phyloP scores from a whole-genome alignment of 2,797 vertebrate species.

The Hemitrygon akajei region DNA sequence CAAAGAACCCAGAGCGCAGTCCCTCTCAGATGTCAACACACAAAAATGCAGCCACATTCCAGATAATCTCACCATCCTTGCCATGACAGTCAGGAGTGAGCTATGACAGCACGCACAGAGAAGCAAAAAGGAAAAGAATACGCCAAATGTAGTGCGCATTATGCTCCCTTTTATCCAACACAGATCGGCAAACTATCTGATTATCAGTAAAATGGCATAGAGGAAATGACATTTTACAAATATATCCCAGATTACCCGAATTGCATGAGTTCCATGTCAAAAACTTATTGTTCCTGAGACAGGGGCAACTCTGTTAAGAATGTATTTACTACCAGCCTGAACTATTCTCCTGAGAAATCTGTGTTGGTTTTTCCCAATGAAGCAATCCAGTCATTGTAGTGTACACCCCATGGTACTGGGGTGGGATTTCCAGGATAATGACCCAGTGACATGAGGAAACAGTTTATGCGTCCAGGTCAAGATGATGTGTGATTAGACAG shows the following conservation, averaged over 20 bases:
- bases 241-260: neutral
- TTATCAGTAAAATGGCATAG: neutral
- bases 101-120: conserved; percentile 37
- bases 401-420: neutral
- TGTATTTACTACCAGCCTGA: neutral
- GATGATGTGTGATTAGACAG: neutral
- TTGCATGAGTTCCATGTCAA: neutral
- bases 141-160: conserved; percentile 29
- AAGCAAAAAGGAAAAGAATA: conserved; percentile 42
- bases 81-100: conserved; percentile 54
- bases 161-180: neutral
- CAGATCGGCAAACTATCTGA: neutral
- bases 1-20: conserved; percentile 64
- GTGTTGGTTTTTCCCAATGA: too few species aligned
- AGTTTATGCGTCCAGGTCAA: neutral
- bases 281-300: neutral
- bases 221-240: neutral
- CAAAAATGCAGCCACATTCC: conserved; percentile 59
- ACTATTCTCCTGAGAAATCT: neutral
- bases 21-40: conserved; percentile 49
- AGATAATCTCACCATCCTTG: conserved; percentile 54
- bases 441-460: neutral
- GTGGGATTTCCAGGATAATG: neutral
- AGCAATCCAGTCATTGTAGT: neutral
- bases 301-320: neutral